Evolutionary conservation across 92 coral and sea anemone genomes (phyloP), one percentile per base, ranked within the genome.

Genomic region (Palythoa heliodiscus): DNA sequence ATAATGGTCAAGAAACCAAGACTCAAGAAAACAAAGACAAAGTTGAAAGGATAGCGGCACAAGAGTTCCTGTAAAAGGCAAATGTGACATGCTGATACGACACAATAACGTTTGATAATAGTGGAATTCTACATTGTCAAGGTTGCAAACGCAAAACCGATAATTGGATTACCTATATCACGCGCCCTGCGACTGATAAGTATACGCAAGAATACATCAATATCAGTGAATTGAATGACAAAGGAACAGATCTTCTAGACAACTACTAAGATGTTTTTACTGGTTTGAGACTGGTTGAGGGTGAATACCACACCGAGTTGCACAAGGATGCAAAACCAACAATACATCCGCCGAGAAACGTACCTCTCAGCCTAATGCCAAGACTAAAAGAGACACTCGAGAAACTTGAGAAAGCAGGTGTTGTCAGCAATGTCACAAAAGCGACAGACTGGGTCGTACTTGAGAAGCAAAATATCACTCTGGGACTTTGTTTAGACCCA

Each of bases 391-490:
- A 83, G 75, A 83, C 84, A 71, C 85, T 87, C 15, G 87, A 84
- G 19, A 73, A 85, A 35, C 83, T 87, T 11, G 77, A 61, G 52
- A 75, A 66, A 13, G 67, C 70, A 20, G 92, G 89, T 9, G 89
- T 91, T 11, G 70, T 87, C 7, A 79, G 86, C 22, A 64, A 85
- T 48, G 75, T 91, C 9, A 82, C 83, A 15, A 24, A 86, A 47
- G 83, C 93, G n/a, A 87, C 93, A 52, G 89, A 92, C 38, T 89
- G 88, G 95, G 92, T 92, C 6, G 80, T 86, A 67, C 87, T 75
- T 12, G 84, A 91, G 35, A 92, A 92, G 76, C 71, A 75, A 58
- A 81, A 88, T 43, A 86, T 85, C 19, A 40, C 88, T 7, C 75
- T 90, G 10, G 77, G 88, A 86, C 75, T 91, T 53, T 88, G 91